Evolutionary conservation across 2,113 vertebrate genomes (phyloP).

Genomic region (Embiotoca jacksoni): DNA sequence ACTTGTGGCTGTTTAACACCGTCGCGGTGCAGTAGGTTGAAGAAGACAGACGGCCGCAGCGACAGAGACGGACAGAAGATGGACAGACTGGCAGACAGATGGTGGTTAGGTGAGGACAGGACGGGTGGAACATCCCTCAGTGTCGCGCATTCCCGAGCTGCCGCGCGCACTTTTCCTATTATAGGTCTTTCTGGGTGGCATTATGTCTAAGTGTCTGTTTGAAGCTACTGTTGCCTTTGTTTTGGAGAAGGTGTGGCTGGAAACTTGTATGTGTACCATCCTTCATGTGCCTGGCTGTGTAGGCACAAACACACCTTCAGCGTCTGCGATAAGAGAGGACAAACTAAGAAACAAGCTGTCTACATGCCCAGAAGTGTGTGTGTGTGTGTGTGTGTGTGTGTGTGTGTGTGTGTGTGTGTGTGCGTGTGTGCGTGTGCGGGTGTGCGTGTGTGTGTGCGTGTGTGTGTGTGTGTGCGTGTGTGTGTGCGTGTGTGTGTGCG

Average conservation of each 20-base stretch:
- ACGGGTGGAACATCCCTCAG: slow-evolving; percentile 17
- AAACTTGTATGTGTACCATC: slow-evolving; percentile 25
- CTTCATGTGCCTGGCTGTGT: slow-evolving; percentile 34
- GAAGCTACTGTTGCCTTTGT: slow-evolving; percentile 21
- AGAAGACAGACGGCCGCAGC: slow-evolving; percentile 19
- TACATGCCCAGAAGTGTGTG: neutral
- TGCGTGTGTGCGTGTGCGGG: neutral
- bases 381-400: slow-evolving; percentile 10
- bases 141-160: slow-evolving; percentile 43
- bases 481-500: neutral
- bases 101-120: slow-evolving; percentile 49
- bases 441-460: slow-evolving; percentile 2
- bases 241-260: slow-evolving; percentile 15
- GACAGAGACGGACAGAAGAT: slow-evolving; percentile 7
- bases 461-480: neutral
- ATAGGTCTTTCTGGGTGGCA: slow-evolving; percentile 50
- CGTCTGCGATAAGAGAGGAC: slow-evolving; percentile 28
- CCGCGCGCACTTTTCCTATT: slow-evolving; percentile 44
- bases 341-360: neutral
- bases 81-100: slow-evolving; percentile 4
- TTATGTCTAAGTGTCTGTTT: slow-evolving; percentile 8
- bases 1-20: neutral
- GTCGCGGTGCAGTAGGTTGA: neutral
- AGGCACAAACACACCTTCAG: slow-evolving; percentile 20
- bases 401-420: neutral